These are phyloP conservation scores for Junonia oenone DNA, from an alignment of 2,888 invertebrate species.

Conservation along the genomic window DNA sequence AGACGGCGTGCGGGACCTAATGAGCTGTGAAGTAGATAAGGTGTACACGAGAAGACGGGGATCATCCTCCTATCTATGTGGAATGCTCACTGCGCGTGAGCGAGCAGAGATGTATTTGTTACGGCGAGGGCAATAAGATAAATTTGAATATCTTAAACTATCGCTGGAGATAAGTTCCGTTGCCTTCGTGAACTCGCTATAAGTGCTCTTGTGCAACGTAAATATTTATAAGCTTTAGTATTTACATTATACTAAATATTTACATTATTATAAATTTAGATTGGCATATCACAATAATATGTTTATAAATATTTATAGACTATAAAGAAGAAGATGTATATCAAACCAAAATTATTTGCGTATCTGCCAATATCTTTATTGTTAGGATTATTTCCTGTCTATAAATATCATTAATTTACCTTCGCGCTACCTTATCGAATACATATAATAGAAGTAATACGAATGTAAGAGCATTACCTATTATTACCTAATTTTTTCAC, in stretches of 20 bases:
- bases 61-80: constrained; percentile 64
- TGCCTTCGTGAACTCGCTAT: neutral
- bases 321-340: neutral
- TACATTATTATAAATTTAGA: neutral
- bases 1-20: constrained; percentile 65
- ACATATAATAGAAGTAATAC: too few species aligned
- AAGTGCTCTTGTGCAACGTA: neutral
- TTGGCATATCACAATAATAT: neutral
- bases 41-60: constrained; percentile 58
- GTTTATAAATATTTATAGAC: neutral
- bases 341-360: neutral
- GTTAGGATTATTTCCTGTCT: too few species aligned
- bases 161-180: neutral
- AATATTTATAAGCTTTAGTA: neutral
- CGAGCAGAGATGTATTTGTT: constrained; percentile 35
- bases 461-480: too few species aligned
- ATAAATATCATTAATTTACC: neutral
- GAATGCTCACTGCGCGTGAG: constrained; percentile 53
- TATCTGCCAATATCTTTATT: neutral
- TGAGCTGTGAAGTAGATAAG: constrained; percentile 82
- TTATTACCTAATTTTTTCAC: too few species aligned
- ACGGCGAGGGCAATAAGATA: constrained; percentile 36
- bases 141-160: constrained; percentile 27
- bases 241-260: neutral
- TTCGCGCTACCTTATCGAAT: neutral